phyloP scores from a whole-genome alignment of 2,797 vertebrate species.

The Notolabrus celidotus region DNA sequence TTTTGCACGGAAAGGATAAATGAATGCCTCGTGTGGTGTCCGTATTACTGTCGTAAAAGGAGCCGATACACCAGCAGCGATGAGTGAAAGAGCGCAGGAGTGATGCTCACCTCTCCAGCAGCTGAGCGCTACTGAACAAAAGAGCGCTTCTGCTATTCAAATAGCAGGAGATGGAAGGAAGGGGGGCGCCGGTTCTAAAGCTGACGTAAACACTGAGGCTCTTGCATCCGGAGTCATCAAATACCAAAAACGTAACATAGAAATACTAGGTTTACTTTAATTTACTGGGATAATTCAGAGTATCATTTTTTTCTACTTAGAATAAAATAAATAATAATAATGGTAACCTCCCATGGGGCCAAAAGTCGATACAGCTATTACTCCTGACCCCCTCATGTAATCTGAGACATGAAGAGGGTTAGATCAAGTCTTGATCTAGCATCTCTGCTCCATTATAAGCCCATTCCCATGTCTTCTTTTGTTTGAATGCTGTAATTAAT shows the following conservation, averaged over 20 bases:
- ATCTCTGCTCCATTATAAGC: no score
- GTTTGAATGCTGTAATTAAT: conserved; percentile 40
- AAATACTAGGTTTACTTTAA: no score
- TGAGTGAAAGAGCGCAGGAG: conserved; percentile 68
- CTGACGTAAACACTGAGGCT: no score
- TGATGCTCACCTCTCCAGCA: conserved; percentile 82
- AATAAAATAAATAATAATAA: conserved; percentile 26
- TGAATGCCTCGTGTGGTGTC: conserved; percentile 13
- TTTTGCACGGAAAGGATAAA: neutral
- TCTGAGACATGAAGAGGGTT: no score
- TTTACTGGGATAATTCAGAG: no score
- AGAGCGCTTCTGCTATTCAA: conserved; percentile 80
- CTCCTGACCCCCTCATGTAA: conserved; percentile 14
- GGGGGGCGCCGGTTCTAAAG: neutral
- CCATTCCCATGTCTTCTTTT: conserved; percentile 53
- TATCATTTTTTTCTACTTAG: no score
- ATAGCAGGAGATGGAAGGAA: conserved; percentile 46
- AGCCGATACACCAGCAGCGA: conserved; percentile 40
- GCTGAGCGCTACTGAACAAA: conserved; percentile 86
- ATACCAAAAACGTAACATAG: no score
- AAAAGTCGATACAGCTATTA: conserved; percentile 32
- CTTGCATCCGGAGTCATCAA: no score
- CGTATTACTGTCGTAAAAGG: conserved; percentile 35
- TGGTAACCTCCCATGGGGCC: conserved; percentile 26
- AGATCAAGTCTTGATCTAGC: no score